These are phyloP conservation scores for Alosa sapidissima DNA, from an alignment of 2,797 vertebrate species.

Conservation along the genomic window DNA sequence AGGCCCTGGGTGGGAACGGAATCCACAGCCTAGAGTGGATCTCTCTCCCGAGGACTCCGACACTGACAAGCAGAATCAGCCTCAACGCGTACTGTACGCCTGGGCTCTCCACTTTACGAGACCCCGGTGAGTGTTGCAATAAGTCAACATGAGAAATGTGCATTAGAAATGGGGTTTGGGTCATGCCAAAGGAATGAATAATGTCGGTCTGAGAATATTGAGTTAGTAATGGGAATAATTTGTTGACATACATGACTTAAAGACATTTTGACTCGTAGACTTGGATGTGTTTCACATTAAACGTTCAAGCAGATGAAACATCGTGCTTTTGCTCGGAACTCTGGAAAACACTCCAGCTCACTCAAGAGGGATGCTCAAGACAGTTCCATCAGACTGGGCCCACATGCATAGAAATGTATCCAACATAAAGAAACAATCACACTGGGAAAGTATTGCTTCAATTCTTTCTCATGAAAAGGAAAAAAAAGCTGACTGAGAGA, in stretches of 20 bases:
- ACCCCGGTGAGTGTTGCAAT: slow-evolving; percentile 20
- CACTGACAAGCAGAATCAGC: neutral
- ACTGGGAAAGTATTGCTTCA: neutral
- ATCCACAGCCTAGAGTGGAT: slow-evolving; percentile 14
- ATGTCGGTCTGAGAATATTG: neutral
- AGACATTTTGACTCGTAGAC: neutral
- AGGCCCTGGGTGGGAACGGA: slow-evolving; percentile 22
- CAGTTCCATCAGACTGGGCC: neutral
- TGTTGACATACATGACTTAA: slow-evolving; percentile 1
- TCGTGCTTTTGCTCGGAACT: neutral
- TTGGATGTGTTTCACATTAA: neutral
- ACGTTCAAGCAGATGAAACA: slow-evolving; percentile 5
- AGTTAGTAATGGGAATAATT: neutral
- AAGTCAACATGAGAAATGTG: slow-evolving; percentile 47
- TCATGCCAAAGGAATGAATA: slow-evolving; percentile 28
- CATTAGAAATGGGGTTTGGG: slow-evolving; percentile 35
- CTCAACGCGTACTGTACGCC: no score
- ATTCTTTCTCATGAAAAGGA: neutral
- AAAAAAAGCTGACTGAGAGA: neutral
- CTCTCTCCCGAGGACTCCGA: neutral
- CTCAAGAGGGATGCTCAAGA: neutral
- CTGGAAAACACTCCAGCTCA: neutral
- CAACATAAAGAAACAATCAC: slow-evolving; percentile 10
- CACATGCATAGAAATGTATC: slow-evolving; percentile 17
- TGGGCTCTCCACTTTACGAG: slow-evolving; percentile 24